A percentile compares a stretch with the other conserved stretches of the same genome.
Evolutionary conservation across 2,113 vertebrate species (phyloP).

Genomic region (Prolemur simus): DNA sequence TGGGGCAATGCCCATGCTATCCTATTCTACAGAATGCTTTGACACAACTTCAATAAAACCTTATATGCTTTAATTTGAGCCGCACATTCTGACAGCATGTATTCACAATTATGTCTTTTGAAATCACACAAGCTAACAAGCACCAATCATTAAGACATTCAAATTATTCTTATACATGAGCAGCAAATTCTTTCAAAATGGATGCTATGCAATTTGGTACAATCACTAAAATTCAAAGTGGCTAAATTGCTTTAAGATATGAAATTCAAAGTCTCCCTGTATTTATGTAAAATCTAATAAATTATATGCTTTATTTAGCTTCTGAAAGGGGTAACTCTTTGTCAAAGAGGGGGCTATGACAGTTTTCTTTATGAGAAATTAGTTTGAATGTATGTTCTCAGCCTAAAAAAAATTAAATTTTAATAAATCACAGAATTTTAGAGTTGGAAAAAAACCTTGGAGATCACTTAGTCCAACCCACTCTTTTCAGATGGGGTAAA

Average conservation of each 20-base stretch:
- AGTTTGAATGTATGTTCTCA: neutral
- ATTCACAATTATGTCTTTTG: slow-evolving; percentile 64
- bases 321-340: neutral
- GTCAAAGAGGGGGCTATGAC: neutral
- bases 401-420: neutral
- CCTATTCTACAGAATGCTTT: neutral
- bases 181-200: slow-evolving; percentile 75
- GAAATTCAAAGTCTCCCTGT: slow-evolving; percentile 33
- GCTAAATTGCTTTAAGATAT: slow-evolving; percentile 30
- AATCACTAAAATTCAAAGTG: slow-evolving; percentile 35
- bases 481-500: neutral
- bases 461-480: neutral
- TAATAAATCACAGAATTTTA: neutral
- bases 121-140: slow-evolving; percentile 73
- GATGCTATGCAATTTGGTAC: slow-evolving; percentile 47
- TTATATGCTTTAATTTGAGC: neutral
- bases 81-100: slow-evolving; percentile 40
- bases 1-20: neutral
- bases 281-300: neutral
- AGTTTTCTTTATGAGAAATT: neutral
- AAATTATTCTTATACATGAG: slow-evolving; percentile 68
- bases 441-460: neutral
- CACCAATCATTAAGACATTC: slow-evolving; percentile 78
- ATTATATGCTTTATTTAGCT: neutral
- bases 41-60: slow-evolving; percentile 35